phyloP scores from a whole-genome alignment of 2,888 invertebrate genomes.

The Allophyes oxyacanthae region DNA sequence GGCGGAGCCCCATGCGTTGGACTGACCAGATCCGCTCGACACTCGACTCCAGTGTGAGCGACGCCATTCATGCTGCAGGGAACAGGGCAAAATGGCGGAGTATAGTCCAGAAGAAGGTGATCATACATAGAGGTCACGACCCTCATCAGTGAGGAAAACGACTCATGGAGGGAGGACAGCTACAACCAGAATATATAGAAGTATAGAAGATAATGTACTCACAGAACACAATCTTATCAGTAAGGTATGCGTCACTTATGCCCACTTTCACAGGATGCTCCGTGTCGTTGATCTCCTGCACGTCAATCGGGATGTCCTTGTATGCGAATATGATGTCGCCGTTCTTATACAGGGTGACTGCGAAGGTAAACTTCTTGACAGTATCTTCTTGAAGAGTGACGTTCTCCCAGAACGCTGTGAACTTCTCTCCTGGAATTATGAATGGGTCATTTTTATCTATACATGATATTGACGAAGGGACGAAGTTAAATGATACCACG shows the following conservation, averaged over 20 bases:
- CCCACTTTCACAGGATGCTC: constrained; percentile 99
- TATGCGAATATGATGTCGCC: constrained; percentile 98
- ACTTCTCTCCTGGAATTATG: constrained; percentile 91
- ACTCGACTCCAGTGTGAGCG: too few relatives aligned
- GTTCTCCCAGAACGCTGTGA: constrained; percentile 98
- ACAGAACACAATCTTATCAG: constrained; percentile 96
- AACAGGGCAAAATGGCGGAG: too few relatives aligned
- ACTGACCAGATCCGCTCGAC: too few relatives aligned
- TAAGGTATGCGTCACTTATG: constrained; percentile 98
- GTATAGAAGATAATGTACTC: constrained; percentile 77
- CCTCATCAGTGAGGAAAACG: too few relatives aligned
- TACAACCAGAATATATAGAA: too few relatives aligned
- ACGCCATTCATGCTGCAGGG: too few relatives aligned
- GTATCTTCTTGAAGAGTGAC: constrained; percentile 95
- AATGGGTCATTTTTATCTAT: neutral
- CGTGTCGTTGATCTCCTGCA: constrained; percentile 94
- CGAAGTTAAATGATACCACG: too few relatives aligned
- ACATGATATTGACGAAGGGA: too few relatives aligned
- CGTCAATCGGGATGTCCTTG: constrained; percentile 93
- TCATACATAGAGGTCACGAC: too few relatives aligned
- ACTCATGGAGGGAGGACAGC: too few relatives aligned
- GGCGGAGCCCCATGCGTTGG: too few relatives aligned
- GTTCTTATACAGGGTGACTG: constrained; percentile 94
- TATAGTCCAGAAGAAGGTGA: too few relatives aligned
- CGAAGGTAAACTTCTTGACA: constrained; percentile 96